These are phyloP conservation scores for Poecilus cupreus DNA, from an alignment of 2,888 invertebrate genomes.

Conservation along the genomic window DNA sequence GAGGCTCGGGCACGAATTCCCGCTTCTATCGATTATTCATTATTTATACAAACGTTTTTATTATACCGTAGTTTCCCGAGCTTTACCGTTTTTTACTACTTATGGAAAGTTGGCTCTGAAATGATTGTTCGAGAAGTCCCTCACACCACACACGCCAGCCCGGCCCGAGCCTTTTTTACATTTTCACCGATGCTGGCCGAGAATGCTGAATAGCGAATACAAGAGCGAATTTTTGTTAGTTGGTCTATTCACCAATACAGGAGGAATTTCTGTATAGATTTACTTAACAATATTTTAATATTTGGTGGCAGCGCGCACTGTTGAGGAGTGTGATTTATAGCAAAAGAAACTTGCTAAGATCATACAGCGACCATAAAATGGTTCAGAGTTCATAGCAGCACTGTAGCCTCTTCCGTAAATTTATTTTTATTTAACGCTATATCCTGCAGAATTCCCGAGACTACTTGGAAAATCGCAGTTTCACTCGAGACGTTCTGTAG, in stretches of 20 bases:
- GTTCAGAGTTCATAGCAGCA: neutral
- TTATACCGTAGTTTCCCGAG: conserved; percentile 69
- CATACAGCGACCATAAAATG: neutral
- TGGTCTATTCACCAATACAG: neutral
- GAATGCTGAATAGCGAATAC: conserved; percentile 10
- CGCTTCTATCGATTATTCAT: conserved; percentile 73
- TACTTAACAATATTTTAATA: neutral
- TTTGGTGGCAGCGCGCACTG: too few relatives aligned
- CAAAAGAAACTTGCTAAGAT: neutral
- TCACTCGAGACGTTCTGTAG: conserved; percentile 17
- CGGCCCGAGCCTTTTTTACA: conserved; percentile 39
- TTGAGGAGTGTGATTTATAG: neutral
- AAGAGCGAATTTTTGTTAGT: neutral
- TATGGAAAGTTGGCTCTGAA: conserved; percentile 63
- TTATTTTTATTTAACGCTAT: conserved; percentile 1
- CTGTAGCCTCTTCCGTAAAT: neutral
- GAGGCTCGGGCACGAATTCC: conserved; percentile 63
- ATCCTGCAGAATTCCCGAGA: neutral
- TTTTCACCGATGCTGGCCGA: neutral
- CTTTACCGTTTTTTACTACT: conserved; percentile 69
- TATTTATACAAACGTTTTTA: conserved; percentile 73
- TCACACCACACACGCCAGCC: neutral
- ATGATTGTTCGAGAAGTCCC: conserved; percentile 59
- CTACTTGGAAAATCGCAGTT: conserved; percentile 22
- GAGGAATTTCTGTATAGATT: conserved; percentile 1